Base-by-base conservation (phyloP, 2,888 invertebrate species). In the Tetranychus truncatus region DNA sequence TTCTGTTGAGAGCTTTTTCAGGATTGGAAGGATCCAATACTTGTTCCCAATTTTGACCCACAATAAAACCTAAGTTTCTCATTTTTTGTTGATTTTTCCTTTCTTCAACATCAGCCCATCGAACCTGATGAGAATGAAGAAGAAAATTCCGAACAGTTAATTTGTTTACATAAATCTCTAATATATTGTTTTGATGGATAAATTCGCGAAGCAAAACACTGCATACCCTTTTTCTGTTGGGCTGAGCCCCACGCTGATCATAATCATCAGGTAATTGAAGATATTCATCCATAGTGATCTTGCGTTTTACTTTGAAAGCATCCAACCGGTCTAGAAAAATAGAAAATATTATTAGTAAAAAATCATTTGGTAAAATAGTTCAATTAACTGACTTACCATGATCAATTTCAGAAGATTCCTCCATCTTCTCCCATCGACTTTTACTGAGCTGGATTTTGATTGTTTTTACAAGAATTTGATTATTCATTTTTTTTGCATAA, bases 51-150 rank as follows among this genome's bases (percentile, higher is more conserved):
- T 96, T 91, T 81, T 94, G 94, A 1, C 96, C 95, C 77, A 96
- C 93, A 74, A 96, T 93, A 85, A 96, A 96, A 34, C 96, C 96
- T 78, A 96, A 89, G 45, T 92, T 93, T 74, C 94, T 88, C 88
- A 94, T 90, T 85, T 93, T 91, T 82, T 91, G 90, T 84, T 94
- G 94, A 81, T 91, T 86, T 81, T 91, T 90, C 81, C 89, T 87
- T 84, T 95, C 95, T 86, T 96, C 96, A 81, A 96, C 86, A 84
- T 96, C 96, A 74, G 95, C 95, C 96, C 96, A 96, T 81, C 95
- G 89, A 80, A 96, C 95, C 95, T 96, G 81, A 45, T 81, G 78
- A 67, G 55, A 76, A 77, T 74, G 74, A 77, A 76, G 77, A 20
- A 55, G 55, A 15, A 15, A 55, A 15, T 15, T 15, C 15, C 55